These are phyloP conservation scores for Agrochola lychnidis DNA, from an alignment of 2,888 invertebrate genomes.

Conservation along the genomic window DNA sequence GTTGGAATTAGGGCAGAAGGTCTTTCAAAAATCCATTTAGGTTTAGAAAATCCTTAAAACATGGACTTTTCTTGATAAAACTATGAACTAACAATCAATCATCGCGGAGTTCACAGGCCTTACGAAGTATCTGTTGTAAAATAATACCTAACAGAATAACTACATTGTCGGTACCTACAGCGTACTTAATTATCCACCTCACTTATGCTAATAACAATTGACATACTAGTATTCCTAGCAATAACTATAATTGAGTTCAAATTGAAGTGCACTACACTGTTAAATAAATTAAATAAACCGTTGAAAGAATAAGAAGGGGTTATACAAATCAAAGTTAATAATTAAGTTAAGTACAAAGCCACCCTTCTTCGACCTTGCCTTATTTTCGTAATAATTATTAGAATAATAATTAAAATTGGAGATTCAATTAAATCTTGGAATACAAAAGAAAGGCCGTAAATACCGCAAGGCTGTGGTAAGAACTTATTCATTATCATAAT, in stretches of 20 bases:
- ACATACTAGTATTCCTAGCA: conserved; percentile 9
- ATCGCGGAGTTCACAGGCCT: neutral
- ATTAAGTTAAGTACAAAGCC: conserved; percentile 7
- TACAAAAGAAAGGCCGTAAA: conserved; percentile 6
- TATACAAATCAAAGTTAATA: conserved; percentile 16
- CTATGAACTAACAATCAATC: too few species aligned
- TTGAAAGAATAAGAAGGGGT: neutral
- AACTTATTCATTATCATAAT: conserved; percentile 31
- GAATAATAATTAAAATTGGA: conserved; percentile 23
- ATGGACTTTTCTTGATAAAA: too few species aligned
- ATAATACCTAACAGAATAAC: neutral
- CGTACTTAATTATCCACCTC: neutral
- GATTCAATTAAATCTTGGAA: conserved; percentile 32
- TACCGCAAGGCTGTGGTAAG: conserved; percentile 35
- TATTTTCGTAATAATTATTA: conserved; percentile 14
- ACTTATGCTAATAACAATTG: conserved; percentile 17
- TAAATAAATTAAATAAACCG: conserved; percentile 13
- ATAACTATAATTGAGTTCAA: conserved; percentile 23
- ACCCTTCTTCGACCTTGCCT: conserved; percentile 7
- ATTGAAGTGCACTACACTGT: conserved; percentile 22
- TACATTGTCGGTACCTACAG: neutral
- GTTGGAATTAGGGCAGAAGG: too few species aligned
- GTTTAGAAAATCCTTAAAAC: neutral
- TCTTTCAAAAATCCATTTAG: neutral
- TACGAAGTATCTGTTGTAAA: neutral